Evolutionary conservation across 2,113 vertebrate genomes (phyloP).

Genomic region (Paradoxurus hermaphroditus): DNA sequence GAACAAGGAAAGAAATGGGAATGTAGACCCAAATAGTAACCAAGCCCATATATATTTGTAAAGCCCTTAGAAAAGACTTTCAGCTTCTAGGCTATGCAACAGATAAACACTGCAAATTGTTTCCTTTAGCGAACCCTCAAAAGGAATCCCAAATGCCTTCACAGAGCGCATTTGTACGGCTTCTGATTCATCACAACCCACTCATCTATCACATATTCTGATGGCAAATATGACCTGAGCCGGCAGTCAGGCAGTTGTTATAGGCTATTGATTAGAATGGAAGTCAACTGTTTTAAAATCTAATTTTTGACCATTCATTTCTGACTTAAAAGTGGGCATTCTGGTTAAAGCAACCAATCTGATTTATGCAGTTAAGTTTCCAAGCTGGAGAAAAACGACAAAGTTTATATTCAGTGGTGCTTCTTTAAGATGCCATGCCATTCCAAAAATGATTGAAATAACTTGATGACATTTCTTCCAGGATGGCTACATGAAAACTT

Average conservation of each 20-base stretch:
- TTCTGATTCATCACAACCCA: conserved; percentile 58
- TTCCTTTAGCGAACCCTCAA: conserved; percentile 15
- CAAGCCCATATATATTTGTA: neutral
- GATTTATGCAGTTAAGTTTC: neutral
- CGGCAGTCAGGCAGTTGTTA: conserved; percentile 15
- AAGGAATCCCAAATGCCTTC: conserved; percentile 24
- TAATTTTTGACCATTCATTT: conserved; percentile 35
- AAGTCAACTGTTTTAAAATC: conserved; percentile 36
- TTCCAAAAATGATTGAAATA: neutral
- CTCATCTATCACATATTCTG: conserved; percentile 55
- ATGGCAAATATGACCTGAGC: conserved; percentile 20
- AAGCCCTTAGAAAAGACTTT: neutral
- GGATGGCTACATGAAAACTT: neutral
- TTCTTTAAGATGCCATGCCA: neutral
- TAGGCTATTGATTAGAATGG: conserved; percentile 27
- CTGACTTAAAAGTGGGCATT: neutral
- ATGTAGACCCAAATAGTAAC: conserved; percentile 46
- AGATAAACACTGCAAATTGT: neutral
- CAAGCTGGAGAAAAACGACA: neutral
- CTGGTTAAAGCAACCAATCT: neutral
- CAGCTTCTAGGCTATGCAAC: neutral
- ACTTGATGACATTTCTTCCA: neutral
- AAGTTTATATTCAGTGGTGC: neutral
- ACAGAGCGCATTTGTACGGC: neutral
- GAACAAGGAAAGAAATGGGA: neutral